Conservation (phyloP, 2,888 invertebrate species). For the Chrysomela aeneicollis region DNA sequence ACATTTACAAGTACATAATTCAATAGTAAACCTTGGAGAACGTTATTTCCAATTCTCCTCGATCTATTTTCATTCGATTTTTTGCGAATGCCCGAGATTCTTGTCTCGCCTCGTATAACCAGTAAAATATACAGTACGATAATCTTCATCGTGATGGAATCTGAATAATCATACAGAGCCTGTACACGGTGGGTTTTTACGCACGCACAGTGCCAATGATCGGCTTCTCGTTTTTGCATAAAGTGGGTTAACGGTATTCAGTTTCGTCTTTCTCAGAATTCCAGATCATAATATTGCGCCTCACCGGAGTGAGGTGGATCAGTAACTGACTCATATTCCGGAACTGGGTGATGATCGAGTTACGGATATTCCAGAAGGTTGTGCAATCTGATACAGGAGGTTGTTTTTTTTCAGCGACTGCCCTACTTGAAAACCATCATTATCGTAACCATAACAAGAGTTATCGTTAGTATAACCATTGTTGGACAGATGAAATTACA, state of each 20-base stretch:
- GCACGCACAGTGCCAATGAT: neutral
- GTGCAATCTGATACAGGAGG: too few relatives aligned
- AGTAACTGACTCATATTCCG: neutral
- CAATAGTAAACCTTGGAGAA: too few relatives aligned
- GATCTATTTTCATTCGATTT: neutral
- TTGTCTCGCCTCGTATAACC: neutral
- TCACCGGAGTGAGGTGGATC: neutral
- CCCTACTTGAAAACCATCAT: too few relatives aligned
- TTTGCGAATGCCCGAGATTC: neutral
- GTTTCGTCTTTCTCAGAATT: constrained; percentile 34
- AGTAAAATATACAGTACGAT: neutral
- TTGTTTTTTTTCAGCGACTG: too few relatives aligned
- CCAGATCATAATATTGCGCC: constrained; percentile 21
- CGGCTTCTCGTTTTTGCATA: constrained; percentile 31
- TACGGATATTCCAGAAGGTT: too few relatives aligned
- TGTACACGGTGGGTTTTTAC: neutral
- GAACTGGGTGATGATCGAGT: too few relatives aligned
- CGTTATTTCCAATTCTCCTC: too few relatives aligned
- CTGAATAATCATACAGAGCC: constrained; percentile 9
- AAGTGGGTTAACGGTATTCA: constrained; percentile 33
- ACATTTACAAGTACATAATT: too few relatives aligned
- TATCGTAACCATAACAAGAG: too few relatives aligned
- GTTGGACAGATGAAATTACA: too few relatives aligned
- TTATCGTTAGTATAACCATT: too few relatives aligned
- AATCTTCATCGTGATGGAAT: constrained; percentile 20